A percentile compares a stretch with the other conserved stretches of the same genome.
phyloP scores from a whole-genome alignment of 1,140 invertebrate species.

The Mercenaria mercenaria region DNA sequence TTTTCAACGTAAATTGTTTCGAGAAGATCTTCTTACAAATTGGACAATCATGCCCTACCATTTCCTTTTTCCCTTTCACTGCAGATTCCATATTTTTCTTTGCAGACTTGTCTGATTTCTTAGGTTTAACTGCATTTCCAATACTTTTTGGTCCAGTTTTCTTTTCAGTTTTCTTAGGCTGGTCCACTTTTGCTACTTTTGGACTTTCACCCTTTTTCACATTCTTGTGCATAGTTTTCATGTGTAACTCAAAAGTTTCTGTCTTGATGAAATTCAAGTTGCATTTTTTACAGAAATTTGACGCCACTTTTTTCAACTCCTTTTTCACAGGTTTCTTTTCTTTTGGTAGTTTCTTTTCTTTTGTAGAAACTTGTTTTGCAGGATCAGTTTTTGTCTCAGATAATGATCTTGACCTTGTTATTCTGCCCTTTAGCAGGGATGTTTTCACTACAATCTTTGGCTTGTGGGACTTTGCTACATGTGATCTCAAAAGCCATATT shows the following conservation, averaged over 20 bases:
- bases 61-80: neutral
- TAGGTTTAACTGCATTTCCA: neutral
- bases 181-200: neutral
- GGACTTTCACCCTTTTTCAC: neutral
- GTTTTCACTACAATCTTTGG: neutral
- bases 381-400: neutral
- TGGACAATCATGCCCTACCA: constrained; percentile 9
- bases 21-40: constrained; percentile 12
- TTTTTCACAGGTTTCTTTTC: neutral
- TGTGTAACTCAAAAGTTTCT: neutral
- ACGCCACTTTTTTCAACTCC: neutral
- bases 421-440: neutral
- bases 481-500: neutral
- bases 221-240: neutral
- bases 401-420: constrained; percentile 10
- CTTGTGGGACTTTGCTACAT: constrained; percentile 13
- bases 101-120: neutral
- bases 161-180: neutral
- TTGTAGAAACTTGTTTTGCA: neutral
- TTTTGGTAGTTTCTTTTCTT: neutral
- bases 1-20: neutral
- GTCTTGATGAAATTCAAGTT: constrained; percentile 5
- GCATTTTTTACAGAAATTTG: constrained; percentile 12
- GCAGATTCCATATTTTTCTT: neutral
- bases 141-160: neutral